phyloP scores from a whole-genome alignment of 2,888 invertebrate genomes.

The Alloscopus bannaensis region DNA sequence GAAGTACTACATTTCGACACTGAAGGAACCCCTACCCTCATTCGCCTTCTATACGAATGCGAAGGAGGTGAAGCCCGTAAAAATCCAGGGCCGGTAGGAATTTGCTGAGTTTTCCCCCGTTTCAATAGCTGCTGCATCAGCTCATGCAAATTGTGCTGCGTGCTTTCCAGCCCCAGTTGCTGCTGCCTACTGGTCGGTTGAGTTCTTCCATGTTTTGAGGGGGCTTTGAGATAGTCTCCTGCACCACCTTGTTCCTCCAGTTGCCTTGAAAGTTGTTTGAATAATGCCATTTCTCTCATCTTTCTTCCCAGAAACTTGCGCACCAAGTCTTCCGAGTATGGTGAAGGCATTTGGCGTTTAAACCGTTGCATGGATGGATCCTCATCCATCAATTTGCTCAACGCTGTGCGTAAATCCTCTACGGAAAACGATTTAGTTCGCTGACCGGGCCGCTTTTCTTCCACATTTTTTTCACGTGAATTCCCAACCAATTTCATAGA shows the following conservation, averaged over 20 bases:
- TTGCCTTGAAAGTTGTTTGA: neutral
- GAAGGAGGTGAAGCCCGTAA: no score
- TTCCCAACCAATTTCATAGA: neutral
- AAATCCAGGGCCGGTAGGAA: no score
- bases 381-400: constrained; percentile 34
- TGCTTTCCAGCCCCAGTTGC: no score
- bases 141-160: no score
- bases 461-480: neutral
- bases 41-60: no score
- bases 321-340: constrained; percentile 48
- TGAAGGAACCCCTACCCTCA: no score
- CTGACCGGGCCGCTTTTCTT: neutral
- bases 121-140: no score
- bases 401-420: constrained; percentile 47
- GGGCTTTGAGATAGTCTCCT: no score
- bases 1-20: no score
- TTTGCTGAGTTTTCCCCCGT: no score
- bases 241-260: constrained; percentile 14
- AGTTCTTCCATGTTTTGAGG: no score
- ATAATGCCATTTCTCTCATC: neutral
- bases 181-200: no score
- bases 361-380: neutral
- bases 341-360: constrained; percentile 15
- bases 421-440: constrained; percentile 23
- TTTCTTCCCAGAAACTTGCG: constrained; percentile 49